phyloP scores from a whole-genome alignment of 2,797 vertebrate species.

The Melanogrammus aeglefinus region DNA sequence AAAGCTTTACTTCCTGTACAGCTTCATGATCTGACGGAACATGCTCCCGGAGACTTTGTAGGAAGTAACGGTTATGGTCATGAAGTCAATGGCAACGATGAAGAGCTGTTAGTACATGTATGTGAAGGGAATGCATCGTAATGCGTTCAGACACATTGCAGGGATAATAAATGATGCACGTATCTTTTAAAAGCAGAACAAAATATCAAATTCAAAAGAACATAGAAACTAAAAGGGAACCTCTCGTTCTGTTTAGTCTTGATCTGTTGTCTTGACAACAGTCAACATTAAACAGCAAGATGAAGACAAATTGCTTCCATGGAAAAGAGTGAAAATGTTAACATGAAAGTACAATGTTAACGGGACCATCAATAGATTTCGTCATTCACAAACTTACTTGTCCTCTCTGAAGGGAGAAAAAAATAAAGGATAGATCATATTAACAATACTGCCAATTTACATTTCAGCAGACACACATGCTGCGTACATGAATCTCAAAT shows the following conservation, averaged over 20 bases:
- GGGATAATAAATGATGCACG: not conserved
- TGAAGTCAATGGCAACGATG: not conserved
- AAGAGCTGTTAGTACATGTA: not conserved
- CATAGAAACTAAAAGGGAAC: conserved; percentile 10
- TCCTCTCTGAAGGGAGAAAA: conserved; percentile 59
- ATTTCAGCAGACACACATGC: not conserved
- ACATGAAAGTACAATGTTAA: conserved; percentile 1
- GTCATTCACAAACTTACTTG: conserved; percentile 60
- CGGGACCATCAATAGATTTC: not conserved
- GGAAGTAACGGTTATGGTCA: not conserved
- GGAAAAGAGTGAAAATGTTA: not conserved
- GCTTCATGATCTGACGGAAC: not conserved
- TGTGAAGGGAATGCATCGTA: not conserved
- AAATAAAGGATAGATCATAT: conserved; percentile 42
- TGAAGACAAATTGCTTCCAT: not conserved
- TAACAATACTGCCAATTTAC: conserved; percentile 16
- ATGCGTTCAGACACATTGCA: not conserved
- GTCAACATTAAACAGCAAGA: not conserved
- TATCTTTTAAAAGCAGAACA: not conserved
- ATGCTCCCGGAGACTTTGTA: not conserved
- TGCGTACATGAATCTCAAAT: conserved; percentile 1
- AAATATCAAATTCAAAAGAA: conserved; percentile 13
- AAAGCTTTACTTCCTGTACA: not conserved
- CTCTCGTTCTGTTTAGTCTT: not conserved
- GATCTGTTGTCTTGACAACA: not conserved